A percentile compares a stretch with the other conserved stretches of the same genome.
Evolutionary conservation across 1,140 invertebrate genomes (phyloP).

Genomic region (Fopius arisanus): DNA sequence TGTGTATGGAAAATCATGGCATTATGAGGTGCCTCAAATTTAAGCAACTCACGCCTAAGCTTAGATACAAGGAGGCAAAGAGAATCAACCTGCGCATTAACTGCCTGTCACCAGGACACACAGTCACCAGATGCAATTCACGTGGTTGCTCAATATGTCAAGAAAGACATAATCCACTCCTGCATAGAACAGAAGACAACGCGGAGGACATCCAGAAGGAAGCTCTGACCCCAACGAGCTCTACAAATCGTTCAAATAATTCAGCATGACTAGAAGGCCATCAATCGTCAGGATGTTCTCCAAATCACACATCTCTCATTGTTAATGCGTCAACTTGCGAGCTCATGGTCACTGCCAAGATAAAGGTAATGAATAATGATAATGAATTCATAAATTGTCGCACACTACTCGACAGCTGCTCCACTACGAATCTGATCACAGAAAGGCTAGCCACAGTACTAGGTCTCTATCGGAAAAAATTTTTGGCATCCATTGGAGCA

Average conservation of each 20-base stretch:
- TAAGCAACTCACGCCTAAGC: slow-evolving; percentile 15
- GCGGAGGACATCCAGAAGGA: background rate
- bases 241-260: background rate
- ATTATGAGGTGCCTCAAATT: slow-evolving; percentile 19
- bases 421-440: background rate
- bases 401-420: background rate
- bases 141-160: slow-evolving; percentile 20
- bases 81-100: slow-evolving; percentile 35
- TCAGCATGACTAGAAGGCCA: background rate
- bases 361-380: background rate
- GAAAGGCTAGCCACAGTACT: background rate
- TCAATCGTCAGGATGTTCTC: background rate
- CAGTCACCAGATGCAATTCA: slow-evolving; percentile 21
- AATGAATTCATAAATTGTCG: background rate
- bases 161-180: slow-evolving; percentile 26
- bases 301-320: background rate
- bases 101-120: slow-evolving; percentile 33
- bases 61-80: slow-evolving; percentile 18
- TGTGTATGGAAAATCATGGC: slow-evolving; percentile 13
- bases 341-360: background rate
- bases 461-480: background rate
- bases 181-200: slow-evolving; percentile 21
- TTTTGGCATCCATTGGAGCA: background rate
- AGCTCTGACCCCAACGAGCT: background rate
- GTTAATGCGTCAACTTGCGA: background rate